Percentiles rank a stretch among this genome's conserved stretches.
Conservation (phyloP, 2,888 invertebrate genomes). For the Tetranychus truncatus region DNA sequence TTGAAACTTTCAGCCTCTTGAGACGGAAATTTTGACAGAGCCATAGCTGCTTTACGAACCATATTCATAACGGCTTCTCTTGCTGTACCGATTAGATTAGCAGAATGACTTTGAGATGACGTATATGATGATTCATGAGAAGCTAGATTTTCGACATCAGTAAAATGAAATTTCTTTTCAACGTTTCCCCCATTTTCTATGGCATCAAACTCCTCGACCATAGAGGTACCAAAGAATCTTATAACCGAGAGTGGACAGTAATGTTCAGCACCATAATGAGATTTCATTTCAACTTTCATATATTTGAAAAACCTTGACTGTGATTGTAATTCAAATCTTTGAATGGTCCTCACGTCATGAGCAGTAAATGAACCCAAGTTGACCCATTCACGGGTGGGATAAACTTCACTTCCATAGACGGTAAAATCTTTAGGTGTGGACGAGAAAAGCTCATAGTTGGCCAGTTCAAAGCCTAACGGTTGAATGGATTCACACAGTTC, state of each 20-base stretch:
- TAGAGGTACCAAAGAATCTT: constrained; percentile 71
- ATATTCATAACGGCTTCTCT: constrained; percentile 77
- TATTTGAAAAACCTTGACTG: constrained; percentile 63
- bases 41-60: constrained; percentile 75
- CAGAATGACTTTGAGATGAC: neutral
- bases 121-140: constrained; percentile 1
- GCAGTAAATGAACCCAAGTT: constrained; percentile 69
- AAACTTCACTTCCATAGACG: constrained; percentile 67
- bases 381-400: constrained; percentile 78
- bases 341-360: constrained; percentile 64
- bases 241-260: constrained; percentile 93
- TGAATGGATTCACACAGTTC: constrained; percentile 96
- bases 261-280: constrained; percentile 88
- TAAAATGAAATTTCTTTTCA: neutral
- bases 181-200: constrained; percentile 43
- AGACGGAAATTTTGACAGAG: constrained; percentile 44
- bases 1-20: neutral
- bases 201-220: constrained; percentile 54
- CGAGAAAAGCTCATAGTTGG: constrained; percentile 93
- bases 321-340: constrained; percentile 61
- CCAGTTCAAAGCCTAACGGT: constrained; percentile 66
- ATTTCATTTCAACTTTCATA: constrained; percentile 68
- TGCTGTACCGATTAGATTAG: constrained; percentile 49
- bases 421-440: constrained; percentile 83
- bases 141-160: constrained; percentile 41